These are phyloP conservation scores for Pocillopora verrucosa DNA, from an alignment of 64 coral and sea anemone species.

Conservation along the genomic window DNA sequence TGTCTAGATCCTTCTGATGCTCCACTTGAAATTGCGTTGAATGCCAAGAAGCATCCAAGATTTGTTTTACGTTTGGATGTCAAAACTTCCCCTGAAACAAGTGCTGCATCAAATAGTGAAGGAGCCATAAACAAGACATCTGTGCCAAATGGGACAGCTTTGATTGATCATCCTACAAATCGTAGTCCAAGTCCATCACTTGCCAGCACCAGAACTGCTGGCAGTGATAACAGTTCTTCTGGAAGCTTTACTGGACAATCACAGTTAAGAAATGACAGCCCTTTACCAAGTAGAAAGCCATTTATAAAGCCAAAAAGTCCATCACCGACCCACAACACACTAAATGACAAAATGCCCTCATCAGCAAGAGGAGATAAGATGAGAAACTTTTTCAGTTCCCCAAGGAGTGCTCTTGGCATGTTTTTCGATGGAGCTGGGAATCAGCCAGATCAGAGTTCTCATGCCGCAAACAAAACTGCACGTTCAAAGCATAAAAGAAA, in stretches of 20 bases:
- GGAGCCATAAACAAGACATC: not conserved
- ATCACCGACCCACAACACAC: conserved; percentile 3
- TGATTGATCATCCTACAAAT: not conserved
- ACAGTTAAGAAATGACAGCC: conserved; percentile 7
- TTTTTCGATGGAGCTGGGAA: conserved; percentile 75
- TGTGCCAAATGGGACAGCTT: conserved; percentile 30
- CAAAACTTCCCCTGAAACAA: conserved; percentile 4
- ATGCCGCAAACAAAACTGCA: conserved; percentile 52
- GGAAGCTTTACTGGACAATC: conserved; percentile 9
- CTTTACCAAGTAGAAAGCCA: conserved; percentile 15
- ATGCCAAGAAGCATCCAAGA: conserved; percentile 75
- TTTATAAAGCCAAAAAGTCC: conserved; percentile 37
- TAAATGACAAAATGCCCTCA: conserved; percentile 27
- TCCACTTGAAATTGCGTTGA: conserved; percentile 92
- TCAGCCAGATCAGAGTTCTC: conserved; percentile 57
- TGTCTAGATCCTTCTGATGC: conserved; percentile 92
- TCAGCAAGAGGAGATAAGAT: conserved; percentile 51
- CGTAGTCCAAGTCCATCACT: conserved; percentile 20
- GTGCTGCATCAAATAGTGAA: not conserved
- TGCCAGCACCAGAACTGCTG: conserved; percentile 22
- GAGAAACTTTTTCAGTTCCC: conserved; percentile 72
- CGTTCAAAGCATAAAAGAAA: conserved; percentile 59
- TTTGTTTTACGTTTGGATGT: conserved; percentile 80
- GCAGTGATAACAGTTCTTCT: conserved; percentile 26
- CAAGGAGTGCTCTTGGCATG: conserved; percentile 59